phyloP scores from a whole-genome alignment of 2,888 invertebrate species.

The Lucinisca nassula region DNA sequence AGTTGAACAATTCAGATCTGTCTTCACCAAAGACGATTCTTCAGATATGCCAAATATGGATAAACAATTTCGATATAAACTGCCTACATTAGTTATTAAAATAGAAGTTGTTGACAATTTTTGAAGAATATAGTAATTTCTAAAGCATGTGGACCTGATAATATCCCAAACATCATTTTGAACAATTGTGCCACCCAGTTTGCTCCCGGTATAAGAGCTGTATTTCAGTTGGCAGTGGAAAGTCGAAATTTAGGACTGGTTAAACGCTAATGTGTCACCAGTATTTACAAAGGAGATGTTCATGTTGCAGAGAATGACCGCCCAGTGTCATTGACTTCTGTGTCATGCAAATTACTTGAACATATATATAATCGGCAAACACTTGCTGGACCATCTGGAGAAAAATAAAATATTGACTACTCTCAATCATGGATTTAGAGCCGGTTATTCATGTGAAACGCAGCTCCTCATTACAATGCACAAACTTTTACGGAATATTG shows the following conservation, averaged over 20 bases:
- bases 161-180: conserved; percentile 14
- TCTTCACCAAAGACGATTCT: background rate
- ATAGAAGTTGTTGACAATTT: conserved; percentile 5
- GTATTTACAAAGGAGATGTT: conserved; percentile 57
- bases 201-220: conserved; percentile 25
- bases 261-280: conserved; percentile 43
- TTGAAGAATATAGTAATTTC: background rate
- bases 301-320: conserved; percentile 50
- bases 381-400: conserved; percentile 54
- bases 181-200: conserved; percentile 21
- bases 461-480: conserved; percentile 22
- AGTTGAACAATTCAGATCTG: conserved; percentile 9
- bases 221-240: conserved; percentile 27
- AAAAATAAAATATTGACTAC: conserved; percentile 43
- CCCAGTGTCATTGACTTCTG: conserved; percentile 56
- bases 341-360: conserved; percentile 46
- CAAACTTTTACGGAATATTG: background rate
- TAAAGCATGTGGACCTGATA: conserved; percentile 22
- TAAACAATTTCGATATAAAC: background rate
- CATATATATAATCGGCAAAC: conserved; percentile 57
- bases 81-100: background rate
- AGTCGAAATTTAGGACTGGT: conserved; percentile 45
- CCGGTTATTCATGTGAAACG: conserved; percentile 49
- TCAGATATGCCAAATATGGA: background rate
- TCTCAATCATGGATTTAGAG: conserved; percentile 51